Conservation (phyloP, 92 coral and sea anemone species). For the Montipora capitata region DNA sequence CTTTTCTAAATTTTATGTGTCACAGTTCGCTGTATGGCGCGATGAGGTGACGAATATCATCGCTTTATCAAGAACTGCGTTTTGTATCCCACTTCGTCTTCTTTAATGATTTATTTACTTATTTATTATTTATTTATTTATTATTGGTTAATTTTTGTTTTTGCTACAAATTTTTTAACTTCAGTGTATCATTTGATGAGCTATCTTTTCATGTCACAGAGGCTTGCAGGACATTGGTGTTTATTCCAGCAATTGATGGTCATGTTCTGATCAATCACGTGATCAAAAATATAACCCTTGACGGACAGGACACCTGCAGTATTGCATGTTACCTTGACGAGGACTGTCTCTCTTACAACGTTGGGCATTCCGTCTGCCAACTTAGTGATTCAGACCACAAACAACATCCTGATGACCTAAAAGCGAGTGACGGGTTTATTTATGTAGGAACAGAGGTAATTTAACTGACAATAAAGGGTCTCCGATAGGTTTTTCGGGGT, state of each 20-base stretch:
- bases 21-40: no score
- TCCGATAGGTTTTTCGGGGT: no score
- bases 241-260: neutral
- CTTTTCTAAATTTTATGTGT: no score
- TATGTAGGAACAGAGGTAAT: slow-evolving; percentile 16
- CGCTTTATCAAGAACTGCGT: no score
- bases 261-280: slow-evolving; percentile 26
- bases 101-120: no score
- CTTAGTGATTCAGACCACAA: slow-evolving; percentile 23
- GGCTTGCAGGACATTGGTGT: neutral
- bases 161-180: no score
- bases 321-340: slow-evolving; percentile 27
- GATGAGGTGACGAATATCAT: no score
- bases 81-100: no score
- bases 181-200: no score
- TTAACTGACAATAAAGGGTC: neutral
- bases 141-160: no score
- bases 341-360: slow-evolving; percentile 15
- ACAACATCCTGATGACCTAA: slow-evolving; percentile 14
- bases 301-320: neutral
- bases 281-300: neutral
- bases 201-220: neutral
- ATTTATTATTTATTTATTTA: no score
- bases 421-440: neutral
- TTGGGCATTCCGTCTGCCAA: slow-evolving; percentile 2